Percentiles rank a stretch among this genome's conserved stretches.
Evolutionary conservation across 2,888 invertebrate genomes (phyloP).

Genomic region (Alloplasta piceator): DNA sequence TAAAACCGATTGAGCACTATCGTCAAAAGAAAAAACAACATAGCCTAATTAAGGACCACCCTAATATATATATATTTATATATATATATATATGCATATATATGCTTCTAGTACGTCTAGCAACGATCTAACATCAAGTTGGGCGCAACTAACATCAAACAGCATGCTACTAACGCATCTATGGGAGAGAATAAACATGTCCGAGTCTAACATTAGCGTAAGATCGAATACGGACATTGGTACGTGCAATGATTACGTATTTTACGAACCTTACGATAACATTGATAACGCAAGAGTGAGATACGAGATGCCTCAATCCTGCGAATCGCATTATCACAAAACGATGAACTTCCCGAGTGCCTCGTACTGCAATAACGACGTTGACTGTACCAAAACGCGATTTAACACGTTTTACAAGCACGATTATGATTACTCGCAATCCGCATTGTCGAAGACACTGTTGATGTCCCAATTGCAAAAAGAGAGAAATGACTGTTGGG

Average conservation of each 20-base stretch:
- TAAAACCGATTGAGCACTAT: too few species aligned
- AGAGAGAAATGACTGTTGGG: constrained; percentile 79
- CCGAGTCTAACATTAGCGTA: constrained; percentile 73
- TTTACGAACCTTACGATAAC: constrained; percentile 57
- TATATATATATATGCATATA: constrained; percentile 1
- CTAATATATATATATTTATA: background rate
- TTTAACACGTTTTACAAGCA: constrained; percentile 58
- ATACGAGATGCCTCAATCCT: constrained; percentile 49
- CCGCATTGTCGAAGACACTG: constrained; percentile 72
- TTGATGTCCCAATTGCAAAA: constrained; percentile 74
- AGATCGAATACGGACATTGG: constrained; percentile 70
- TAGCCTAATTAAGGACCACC: too few species aligned
- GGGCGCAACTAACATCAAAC: constrained; percentile 79
- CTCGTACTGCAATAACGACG: constrained; percentile 56
- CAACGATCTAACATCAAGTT: constrained; percentile 77
- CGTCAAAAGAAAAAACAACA: too few species aligned
- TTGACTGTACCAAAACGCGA: constrained; percentile 52
- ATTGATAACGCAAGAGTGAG: constrained; percentile 36
- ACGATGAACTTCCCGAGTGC: constrained; percentile 38
- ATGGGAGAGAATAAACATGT: constrained; percentile 76
- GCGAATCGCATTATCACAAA: constrained; percentile 48
- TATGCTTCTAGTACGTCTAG: constrained; percentile 78
- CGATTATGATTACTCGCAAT: constrained; percentile 64
- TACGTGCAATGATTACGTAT: constrained; percentile 70
- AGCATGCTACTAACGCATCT: constrained; percentile 79